Evolutionary conservation across 2,797 vertebrate species (phyloP).

Genomic region (Tolypeutes matacus): DNA sequence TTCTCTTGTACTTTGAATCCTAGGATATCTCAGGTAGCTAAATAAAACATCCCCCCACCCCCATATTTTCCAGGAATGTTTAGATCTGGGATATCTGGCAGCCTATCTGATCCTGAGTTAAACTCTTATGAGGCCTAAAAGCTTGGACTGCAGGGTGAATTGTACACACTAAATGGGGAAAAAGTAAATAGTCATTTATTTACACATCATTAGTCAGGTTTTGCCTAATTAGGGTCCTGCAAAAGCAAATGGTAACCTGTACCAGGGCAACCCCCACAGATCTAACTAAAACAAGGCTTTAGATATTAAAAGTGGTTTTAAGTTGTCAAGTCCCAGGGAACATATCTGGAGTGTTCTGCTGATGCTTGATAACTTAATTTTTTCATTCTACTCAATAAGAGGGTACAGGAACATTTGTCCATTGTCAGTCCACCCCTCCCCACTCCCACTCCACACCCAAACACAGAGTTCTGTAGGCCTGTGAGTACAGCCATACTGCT

Average conservation of each 20-base stretch:
- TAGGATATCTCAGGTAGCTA: background rate
- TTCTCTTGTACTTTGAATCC: background rate
- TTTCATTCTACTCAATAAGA: conserved; percentile 16
- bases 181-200: conserved; percentile 41
- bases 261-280: background rate
- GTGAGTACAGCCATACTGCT: background rate
- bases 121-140: conserved; percentile 24
- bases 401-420: background rate
- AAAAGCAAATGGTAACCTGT: conserved; percentile 31
- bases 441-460: background rate
- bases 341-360: conserved; percentile 30
- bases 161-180: background rate
- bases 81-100: background rate
- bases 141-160: background rate
- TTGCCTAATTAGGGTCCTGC: conserved; percentile 2
- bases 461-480: background rate
- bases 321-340: conserved; percentile 49
- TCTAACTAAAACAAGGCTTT: background rate
- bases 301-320: conserved; percentile 45
- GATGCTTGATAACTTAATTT: background rate
- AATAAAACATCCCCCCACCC: background rate
- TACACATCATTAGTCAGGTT: conserved; percentile 18
- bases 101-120: background rate
- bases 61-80: background rate
- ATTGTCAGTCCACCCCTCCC: background rate